Evolutionary conservation across 53 echinoderm and acorn worm genomes (phyloP), one percentile per base, ranked within the genome.

Genomic region (Henricia sp.): DNA sequence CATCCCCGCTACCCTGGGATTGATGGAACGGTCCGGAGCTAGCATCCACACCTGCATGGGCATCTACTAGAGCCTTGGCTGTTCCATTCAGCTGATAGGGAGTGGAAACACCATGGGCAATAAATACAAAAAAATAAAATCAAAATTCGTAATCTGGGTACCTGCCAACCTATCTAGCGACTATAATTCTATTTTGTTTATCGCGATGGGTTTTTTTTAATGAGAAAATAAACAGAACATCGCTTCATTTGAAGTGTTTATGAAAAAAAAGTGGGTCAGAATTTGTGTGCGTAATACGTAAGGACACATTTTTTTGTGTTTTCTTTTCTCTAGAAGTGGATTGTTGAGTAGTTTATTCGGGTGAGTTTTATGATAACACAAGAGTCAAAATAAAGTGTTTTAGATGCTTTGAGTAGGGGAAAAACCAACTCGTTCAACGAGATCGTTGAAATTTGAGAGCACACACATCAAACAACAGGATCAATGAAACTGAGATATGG

Each of bases 61-160:
- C 54, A 41, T 91, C 91, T 54, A 93, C 71, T 13, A 93, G 67
- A 38, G 25, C 48, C 84, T 93, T 91, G 67, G 93, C 93, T 80
- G 93, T 84, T 70, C 89, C 91, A 74, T 93, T 93, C 77, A 93
- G 67, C 93, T 93, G 74, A 43, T 26, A 39, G 58, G 50, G 34
- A 32, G 36, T 60, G 53, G 33, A 60, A 23, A 32, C 9, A 60
- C 11, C 32, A 60, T 20, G 62, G 17, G 11, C 29, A 60, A 23
- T 32, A 26, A 56, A 56, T 25, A 56, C 14, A 32, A 30, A 58
- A 34, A 12, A 0, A 60, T 33, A 34, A 34, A 8, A 12, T 32
- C 23, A 29, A n/a, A n/a, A 60, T 60, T 32, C 33, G 56, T 9
- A 9, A 23, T 19, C 27, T 11, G 33, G 33, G 34, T 60, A 32